Evolutionary conservation across 2,797 vertebrate genomes (phyloP).

Genomic region (Sebastes wilsoni): DNA sequence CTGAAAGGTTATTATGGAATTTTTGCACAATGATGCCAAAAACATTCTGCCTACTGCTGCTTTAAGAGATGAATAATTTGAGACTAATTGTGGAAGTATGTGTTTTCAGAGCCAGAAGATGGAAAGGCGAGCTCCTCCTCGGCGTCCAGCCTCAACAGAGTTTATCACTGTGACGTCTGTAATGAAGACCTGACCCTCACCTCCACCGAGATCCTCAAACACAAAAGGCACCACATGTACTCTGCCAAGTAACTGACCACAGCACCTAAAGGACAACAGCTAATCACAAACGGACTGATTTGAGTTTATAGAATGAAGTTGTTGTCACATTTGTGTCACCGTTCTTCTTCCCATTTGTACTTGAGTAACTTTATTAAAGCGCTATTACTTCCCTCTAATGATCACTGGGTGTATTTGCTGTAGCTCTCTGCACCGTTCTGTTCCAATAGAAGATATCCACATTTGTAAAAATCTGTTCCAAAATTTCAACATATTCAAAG

Average conservation of each 20-base stretch:
- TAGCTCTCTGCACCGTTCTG: neutral
- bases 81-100: neutral
- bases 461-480: neutral
- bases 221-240: constrained; percentile 86
- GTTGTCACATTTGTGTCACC: neutral
- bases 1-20: too few species aligned
- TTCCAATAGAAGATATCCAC: neutral
- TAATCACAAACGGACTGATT: neutral
- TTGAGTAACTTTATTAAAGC: constrained; percentile 1
- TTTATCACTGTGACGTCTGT: constrained; percentile 87
- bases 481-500: neutral
- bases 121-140: constrained; percentile 15
- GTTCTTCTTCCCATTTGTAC: neutral
- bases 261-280: neutral
- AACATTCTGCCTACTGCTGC: too few species aligned
- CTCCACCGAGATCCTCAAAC: constrained; percentile 90
- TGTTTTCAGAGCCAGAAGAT: constrained; percentile 39
- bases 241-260: constrained; percentile 48
- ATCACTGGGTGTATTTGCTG: neutral
- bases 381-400: neutral
- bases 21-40: too few species aligned
- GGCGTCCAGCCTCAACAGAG: constrained; percentile 75
- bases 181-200: constrained; percentile 86
- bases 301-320: constrained; percentile 1
- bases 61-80: neutral